Evolutionary conservation across 2,888 invertebrate species (phyloP).

Genomic region (Parnassius glacialis): DNA sequence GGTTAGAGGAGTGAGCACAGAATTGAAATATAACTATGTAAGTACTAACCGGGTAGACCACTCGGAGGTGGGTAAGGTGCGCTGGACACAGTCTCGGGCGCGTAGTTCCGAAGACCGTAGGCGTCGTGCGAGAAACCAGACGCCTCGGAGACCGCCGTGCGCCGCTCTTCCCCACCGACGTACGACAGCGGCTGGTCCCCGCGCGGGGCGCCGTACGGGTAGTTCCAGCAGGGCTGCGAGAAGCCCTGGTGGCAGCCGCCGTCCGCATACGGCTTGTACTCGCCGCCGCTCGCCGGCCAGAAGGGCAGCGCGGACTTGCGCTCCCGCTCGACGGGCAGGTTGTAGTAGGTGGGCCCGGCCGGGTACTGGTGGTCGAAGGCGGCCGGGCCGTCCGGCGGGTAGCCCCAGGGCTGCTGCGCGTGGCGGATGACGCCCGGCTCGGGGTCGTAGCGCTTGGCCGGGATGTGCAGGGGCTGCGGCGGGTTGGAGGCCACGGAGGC

Average conservation of each 20-base stretch:
- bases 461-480: constrained; percentile 91
- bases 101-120: constrained; percentile 88
- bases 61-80: constrained; percentile 91
- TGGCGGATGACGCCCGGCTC: constrained; percentile 88
- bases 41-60: constrained; percentile 80
- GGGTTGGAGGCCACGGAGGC: constrained; percentile 84
- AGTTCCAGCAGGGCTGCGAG: constrained; percentile 88
- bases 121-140: constrained; percentile 87
- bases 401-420: constrained; percentile 87
- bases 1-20: constrained; percentile 41
- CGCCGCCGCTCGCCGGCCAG: constrained; percentile 84
- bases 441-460: constrained; percentile 88
- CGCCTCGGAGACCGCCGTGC: constrained; percentile 83
- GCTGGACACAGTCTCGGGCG: constrained; percentile 86
- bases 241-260: constrained; percentile 86
- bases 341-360: constrained; percentile 86
- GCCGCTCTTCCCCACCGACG: constrained; percentile 86
- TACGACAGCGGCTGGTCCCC: constrained; percentile 86
- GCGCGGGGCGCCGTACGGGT: constrained; percentile 83
- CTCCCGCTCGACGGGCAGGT: constrained; percentile 84
- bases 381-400: constrained; percentile 84
- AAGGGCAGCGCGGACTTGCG: constrained; percentile 84
- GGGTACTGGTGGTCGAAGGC: constrained; percentile 86
- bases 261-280: constrained; percentile 82
- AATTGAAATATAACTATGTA: constrained; percentile 31